These are phyloP conservation scores for Rhagoletis pomonella DNA, from an alignment of 1,140 invertebrate genomes.

Conservation along the genomic window DNA sequence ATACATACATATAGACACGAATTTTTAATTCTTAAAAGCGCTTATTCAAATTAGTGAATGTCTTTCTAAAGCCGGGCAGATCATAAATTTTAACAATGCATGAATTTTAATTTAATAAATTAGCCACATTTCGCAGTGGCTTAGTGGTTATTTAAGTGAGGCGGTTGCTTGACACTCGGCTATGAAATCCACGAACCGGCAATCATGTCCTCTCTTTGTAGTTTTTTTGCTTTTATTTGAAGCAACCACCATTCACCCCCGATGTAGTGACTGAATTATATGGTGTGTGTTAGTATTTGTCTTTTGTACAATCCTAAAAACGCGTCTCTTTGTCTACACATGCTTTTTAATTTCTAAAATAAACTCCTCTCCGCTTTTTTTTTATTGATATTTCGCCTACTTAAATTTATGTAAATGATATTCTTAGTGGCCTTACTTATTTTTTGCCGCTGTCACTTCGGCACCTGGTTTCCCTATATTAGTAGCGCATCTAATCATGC, in stretches of 20 bases:
- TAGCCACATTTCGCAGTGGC: neutral
- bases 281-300: neutral
- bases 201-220: neutral
- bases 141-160: neutral
- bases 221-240: neutral
- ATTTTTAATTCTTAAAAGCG: neutral
- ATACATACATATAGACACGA: no score
- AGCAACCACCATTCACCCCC: neutral
- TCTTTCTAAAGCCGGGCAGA: neutral
- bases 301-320: neutral
- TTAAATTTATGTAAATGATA: conserved; percentile 37
- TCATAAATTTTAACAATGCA: no score
- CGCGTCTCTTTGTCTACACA: conserved; percentile 20
- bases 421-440: neutral
- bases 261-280: neutral
- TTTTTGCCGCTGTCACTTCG: neutral
- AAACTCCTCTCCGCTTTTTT: neutral
- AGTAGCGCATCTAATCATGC: neutral
- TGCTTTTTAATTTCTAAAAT: neutral
- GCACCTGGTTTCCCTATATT: neutral
- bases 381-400: neutral
- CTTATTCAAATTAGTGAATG: conserved; percentile 26
- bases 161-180: neutral
- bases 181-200: neutral
- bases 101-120: neutral